phyloP scores from a whole-genome alignment of 2,113 vertebrate genomes.

The Atherinomorus stipes region DNA sequence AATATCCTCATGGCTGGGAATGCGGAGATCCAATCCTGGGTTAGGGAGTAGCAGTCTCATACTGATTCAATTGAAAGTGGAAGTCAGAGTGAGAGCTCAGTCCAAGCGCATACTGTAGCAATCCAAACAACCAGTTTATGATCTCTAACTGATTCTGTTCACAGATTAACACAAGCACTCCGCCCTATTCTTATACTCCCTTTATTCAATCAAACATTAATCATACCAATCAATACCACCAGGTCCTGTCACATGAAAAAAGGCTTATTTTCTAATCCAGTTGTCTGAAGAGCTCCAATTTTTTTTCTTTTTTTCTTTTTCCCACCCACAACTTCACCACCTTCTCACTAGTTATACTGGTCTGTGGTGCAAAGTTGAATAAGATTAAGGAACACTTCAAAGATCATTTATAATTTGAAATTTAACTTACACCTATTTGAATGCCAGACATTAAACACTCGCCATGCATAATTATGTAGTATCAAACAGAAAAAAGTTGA shows the following conservation, averaged over 20 bases:
- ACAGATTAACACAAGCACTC: slow-evolving; percentile 32
- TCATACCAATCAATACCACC: not conserved
- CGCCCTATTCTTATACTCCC: slow-evolving; percentile 4
- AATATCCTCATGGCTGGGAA: slow-evolving; percentile 83
- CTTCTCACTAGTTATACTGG: no score
- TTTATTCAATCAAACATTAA: not conserved
- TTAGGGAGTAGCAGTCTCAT: slow-evolving; percentile 87
- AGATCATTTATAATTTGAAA: no score
- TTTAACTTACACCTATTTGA: no score
- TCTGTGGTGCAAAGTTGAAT: no score
- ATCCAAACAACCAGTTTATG: slow-evolving; percentile 41
- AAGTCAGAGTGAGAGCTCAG: slow-evolving; percentile 21
- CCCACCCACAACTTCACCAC: no score
- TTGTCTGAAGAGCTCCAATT: no score
- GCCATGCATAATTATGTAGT: no score
- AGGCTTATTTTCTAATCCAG: no score
- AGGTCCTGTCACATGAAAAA: not conserved
- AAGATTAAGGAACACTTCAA: no score
- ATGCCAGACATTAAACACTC: no score
- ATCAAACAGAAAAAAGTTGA: no score
- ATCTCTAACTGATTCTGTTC: slow-evolving; percentile 21
- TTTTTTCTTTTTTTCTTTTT: not conserved
- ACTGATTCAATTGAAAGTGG: slow-evolving; percentile 51
- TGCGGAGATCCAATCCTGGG: slow-evolving; percentile 86
- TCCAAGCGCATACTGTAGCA: not conserved